phyloP scores from a whole-genome alignment of 53 echinoderm and acorn worm genomes.

The Stichopus horrens region DNA sequence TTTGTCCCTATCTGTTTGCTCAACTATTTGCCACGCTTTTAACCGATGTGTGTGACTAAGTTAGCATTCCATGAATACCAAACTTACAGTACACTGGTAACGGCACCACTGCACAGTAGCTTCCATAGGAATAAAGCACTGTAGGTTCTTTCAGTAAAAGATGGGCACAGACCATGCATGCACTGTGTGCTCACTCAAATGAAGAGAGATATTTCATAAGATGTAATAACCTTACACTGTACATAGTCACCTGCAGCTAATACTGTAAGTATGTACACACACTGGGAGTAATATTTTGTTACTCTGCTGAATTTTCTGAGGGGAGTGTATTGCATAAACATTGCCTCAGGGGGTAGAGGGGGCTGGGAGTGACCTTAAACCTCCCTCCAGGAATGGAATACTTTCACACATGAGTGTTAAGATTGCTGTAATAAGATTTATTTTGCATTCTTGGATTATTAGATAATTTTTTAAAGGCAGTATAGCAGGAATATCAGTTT shows the following conservation, averaged over 20 bases:
- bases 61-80: conserved; percentile 25
- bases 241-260: too few species aligned
- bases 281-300: too few species aligned
- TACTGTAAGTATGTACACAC: too few species aligned
- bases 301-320: background rate
- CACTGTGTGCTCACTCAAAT: background rate
- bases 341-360: background rate
- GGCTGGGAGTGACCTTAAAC: background rate
- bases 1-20: conserved; percentile 31
- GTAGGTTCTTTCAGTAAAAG: too few species aligned
- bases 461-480: too few species aligned
- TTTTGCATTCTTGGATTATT: background rate
- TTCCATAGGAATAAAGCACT: background rate
- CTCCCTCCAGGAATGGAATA: background rate
- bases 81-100: background rate
- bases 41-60: background rate
- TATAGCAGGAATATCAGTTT: too few species aligned
- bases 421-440: background rate
- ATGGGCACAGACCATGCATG: too few species aligned
- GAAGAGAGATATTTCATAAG: background rate
- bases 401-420: background rate
- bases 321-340: background rate
- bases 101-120: background rate
- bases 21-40: conserved; percentile 27
- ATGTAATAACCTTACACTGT: background rate